phyloP scores from a whole-genome alignment of 2,888 invertebrate genomes.

The Xestoiulus laeticollis region DNA sequence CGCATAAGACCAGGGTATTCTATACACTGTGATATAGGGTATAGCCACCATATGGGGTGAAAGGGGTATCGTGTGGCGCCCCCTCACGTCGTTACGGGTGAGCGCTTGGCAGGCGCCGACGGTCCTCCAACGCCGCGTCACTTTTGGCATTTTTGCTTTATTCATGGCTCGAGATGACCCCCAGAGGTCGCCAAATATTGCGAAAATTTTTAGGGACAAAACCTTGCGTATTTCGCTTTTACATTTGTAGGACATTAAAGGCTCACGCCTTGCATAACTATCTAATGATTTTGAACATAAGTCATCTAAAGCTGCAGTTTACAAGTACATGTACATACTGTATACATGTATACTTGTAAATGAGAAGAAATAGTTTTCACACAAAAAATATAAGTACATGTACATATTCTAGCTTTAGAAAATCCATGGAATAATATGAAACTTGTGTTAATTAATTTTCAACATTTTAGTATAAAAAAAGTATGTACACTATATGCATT shows the following conservation, averaged over 20 bases:
- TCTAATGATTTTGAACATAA: not conserved
- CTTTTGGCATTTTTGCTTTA: not conserved
- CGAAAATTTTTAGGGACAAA: not conserved
- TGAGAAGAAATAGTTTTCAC: too few relatives aligned
- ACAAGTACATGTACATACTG: too few relatives aligned
- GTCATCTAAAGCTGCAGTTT: not conserved
- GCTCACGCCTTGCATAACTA: not conserved
- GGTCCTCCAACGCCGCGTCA: not conserved
- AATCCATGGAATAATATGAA: too few relatives aligned
- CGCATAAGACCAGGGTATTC: not conserved
- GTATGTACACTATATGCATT: too few relatives aligned
- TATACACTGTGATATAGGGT: not conserved
- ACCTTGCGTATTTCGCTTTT: not conserved
- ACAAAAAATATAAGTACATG: too few relatives aligned
- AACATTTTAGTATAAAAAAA: too few relatives aligned
- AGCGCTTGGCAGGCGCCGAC: slow-evolving; percentile 18
- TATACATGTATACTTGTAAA: too few relatives aligned
- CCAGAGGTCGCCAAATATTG: not conserved
- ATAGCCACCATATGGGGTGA: not conserved
- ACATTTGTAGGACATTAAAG: slow-evolving; percentile 14
- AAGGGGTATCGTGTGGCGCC: slow-evolving; percentile 15
- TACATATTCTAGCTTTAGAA: too few relatives aligned
- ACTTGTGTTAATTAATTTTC: too few relatives aligned
- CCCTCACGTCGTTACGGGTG: slow-evolving; percentile 15
- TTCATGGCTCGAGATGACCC: not conserved